These are phyloP conservation scores for Teleopsis dalmanni DNA, from an alignment of 1,140 invertebrate genomes.

Conservation along the genomic window DNA sequence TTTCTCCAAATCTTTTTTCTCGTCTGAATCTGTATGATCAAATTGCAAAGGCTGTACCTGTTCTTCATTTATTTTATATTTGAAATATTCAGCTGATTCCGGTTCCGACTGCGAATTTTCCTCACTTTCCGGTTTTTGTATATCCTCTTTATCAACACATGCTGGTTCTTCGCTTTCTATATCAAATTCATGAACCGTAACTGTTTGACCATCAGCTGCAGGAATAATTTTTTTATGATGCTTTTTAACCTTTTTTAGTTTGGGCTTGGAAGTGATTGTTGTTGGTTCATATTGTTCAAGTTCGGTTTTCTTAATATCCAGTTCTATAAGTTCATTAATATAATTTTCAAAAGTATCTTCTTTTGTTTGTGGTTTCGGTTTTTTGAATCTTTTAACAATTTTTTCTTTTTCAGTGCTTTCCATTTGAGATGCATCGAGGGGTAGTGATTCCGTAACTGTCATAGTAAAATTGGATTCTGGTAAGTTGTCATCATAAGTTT, in stretches of 20 bases:
- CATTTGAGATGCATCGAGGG: conserved; percentile 20
- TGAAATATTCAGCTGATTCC: too few species aligned
- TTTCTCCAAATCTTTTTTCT: too few species aligned
- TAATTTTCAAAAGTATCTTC: conserved; percentile 38
- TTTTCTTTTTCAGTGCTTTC: conserved; percentile 30
- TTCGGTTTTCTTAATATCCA: conserved; percentile 42
- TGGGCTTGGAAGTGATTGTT: conserved; percentile 30
- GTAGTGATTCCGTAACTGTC: not conserved
- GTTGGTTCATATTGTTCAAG: conserved; percentile 43
- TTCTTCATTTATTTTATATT: too few species aligned
- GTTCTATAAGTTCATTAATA: conserved; percentile 37
- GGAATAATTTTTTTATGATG: conserved; percentile 21
- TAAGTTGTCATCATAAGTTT: conserved; percentile 39
- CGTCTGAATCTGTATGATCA: too few species aligned
- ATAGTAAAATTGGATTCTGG: conserved; percentile 15
- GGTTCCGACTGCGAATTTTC: too few species aligned
- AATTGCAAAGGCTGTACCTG: too few species aligned
- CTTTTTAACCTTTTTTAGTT: conserved; percentile 34
- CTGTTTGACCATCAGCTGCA: conserved; percentile 22
- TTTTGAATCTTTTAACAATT: conserved; percentile 15
- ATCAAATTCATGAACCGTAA: conserved; percentile 31
- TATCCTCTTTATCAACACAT: not conserved
- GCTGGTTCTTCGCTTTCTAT: conserved; percentile 24
- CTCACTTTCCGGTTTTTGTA: too few species aligned
- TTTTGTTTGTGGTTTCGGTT: conserved; percentile 20